These are phyloP conservation scores for Portunus trituberculatus DNA, from an alignment of 1,140 invertebrate species.

Conservation along the genomic window DNA sequence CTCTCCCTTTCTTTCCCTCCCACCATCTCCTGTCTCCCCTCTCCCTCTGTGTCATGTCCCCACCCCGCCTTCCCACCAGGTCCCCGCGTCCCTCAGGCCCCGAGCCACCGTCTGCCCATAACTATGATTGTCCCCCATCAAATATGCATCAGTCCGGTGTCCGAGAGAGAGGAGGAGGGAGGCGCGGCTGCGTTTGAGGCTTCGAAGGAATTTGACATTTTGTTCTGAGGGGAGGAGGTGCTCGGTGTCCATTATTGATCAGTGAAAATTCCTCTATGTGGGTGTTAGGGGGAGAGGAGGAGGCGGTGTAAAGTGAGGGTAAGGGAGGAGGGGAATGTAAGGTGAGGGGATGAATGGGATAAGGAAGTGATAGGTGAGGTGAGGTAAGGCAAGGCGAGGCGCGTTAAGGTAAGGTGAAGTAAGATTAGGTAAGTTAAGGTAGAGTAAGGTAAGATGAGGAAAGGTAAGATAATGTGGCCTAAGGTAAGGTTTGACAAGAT, in stretches of 20 bases:
- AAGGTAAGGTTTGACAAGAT: neutral
- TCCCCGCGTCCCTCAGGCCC: neutral
- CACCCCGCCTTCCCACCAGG: neutral
- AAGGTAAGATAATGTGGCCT: too few relatives aligned
- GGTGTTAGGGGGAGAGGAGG: neutral
- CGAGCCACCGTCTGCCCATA: constrained; percentile 35
- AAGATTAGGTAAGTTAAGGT: too few relatives aligned
- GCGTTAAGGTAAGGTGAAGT: neutral
- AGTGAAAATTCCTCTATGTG: constrained; percentile 61
- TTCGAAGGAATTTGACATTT: constrained; percentile 65
- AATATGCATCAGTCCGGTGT: constrained; percentile 68
- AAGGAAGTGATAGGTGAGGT: neutral
- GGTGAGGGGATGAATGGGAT: neutral
- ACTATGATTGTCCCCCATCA: constrained; percentile 70
- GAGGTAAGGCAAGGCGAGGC: neutral
- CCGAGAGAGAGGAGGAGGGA: neutral
- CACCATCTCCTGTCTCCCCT: neutral
- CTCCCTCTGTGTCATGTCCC: neutral
- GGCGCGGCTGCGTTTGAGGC: neutral
- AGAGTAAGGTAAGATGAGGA: too few relatives aligned
- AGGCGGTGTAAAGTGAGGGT: neutral
- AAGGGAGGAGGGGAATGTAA: neutral
- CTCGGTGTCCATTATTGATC: constrained; percentile 47
- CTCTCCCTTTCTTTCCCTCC: neutral
- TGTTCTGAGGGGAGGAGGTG: constrained; percentile 7